Percentiles rank a stretch among this genome's conserved stretches.
phyloP scores from a whole-genome alignment of 2,888 invertebrate species.

The Balanococcus diminutus region DNA sequence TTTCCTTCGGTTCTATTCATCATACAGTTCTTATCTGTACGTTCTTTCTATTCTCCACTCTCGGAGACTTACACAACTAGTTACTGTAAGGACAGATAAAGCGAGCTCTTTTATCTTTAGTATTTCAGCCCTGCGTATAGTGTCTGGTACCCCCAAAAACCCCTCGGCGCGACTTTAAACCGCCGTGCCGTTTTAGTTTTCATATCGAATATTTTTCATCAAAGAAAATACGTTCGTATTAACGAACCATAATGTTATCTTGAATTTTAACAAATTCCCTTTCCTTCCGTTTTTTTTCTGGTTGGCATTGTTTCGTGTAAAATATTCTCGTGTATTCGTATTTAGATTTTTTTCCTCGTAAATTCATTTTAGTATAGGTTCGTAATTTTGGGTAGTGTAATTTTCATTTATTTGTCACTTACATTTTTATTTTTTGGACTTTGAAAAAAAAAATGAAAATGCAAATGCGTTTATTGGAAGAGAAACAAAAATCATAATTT shows the following conservation, averaged over 20 bases:
- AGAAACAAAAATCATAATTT: too few relatives aligned
- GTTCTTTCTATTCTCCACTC: constrained; percentile 48
- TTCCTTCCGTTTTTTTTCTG: not conserved
- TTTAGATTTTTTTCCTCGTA: too few relatives aligned
- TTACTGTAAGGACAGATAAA: constrained; percentile 53
- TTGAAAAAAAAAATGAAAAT: too few relatives aligned
- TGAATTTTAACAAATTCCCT: constrained; percentile 6
- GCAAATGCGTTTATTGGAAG: too few relatives aligned
- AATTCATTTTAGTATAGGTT: too few relatives aligned
- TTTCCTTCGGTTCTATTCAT: constrained; percentile 47
- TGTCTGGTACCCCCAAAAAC: constrained; percentile 30
- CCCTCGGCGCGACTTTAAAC: constrained; percentile 39
- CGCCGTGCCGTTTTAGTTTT: constrained; percentile 16
- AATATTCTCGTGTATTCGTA: too few relatives aligned
- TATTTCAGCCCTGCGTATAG: constrained; percentile 48
- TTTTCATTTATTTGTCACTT: too few relatives aligned
- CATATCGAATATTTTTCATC: constrained; percentile 39
- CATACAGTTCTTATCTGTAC: constrained; percentile 49
- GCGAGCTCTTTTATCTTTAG: constrained; percentile 46
- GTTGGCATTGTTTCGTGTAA: not conserved
- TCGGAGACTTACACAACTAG: constrained; percentile 53
- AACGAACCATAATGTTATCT: constrained; percentile 37
- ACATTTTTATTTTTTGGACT: too few relatives aligned
- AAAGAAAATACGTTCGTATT: constrained; percentile 30
- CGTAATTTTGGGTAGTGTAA: too few relatives aligned